Evolutionary conservation across 2,797 vertebrate species (phyloP).

Genomic region (Malurus splendens): DNA sequence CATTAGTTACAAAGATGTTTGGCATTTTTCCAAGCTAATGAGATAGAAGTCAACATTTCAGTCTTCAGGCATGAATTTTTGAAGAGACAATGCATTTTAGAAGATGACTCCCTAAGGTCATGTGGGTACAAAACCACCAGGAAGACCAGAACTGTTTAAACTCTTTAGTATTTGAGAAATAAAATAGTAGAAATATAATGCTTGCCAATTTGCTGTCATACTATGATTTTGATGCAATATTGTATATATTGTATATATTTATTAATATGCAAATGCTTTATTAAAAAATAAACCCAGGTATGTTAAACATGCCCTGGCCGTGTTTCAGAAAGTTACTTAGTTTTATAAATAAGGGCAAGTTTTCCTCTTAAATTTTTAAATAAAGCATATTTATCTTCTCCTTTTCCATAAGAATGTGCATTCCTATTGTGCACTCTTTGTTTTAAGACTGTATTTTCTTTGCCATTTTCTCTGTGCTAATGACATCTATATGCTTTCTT

Average conservation of each 20-base stretch:
- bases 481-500: background rate
- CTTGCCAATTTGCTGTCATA: background rate
- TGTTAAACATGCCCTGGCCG: accelerated
- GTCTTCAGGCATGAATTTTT: background rate
- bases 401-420: background rate
- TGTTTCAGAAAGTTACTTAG: background rate
- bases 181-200: background rate
- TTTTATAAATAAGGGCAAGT: accelerated
- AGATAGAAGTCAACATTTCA: background rate
- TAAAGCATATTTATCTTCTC: background rate
- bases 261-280: background rate
- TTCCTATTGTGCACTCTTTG: accelerated
- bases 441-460: background rate
- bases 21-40: background rate
- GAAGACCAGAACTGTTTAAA: background rate
- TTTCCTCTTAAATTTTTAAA: background rate
- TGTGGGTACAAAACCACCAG: background rate
- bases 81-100: background rate
- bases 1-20: background rate
- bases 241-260: background rate
- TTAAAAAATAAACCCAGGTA: background rate
- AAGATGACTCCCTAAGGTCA: accelerated
- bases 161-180: background rate
- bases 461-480: accelerated
- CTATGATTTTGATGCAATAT: background rate